Conservation (phyloP, 2,797 vertebrate species). For the Pipistrellus kuhlii region DNA sequence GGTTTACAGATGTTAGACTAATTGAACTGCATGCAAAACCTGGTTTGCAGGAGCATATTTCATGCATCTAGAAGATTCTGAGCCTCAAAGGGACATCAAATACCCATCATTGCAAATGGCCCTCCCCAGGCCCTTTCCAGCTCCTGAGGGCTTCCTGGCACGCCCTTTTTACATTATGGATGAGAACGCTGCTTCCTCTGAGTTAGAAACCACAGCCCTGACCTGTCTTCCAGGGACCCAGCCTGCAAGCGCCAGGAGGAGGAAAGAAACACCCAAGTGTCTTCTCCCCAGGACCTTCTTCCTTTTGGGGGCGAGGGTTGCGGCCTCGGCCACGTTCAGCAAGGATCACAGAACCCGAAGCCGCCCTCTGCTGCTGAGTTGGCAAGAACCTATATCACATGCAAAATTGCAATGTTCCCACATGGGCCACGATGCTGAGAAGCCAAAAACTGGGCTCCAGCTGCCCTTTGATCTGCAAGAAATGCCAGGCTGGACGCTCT, state of each 20-base stretch:
- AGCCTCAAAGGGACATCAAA: not conserved
- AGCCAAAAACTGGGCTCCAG: conserved; percentile 64
- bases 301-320: not conserved
- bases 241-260: not conserved
- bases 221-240: not conserved
- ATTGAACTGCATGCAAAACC: not conserved
- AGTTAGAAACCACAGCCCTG: not conserved
- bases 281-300: not conserved
- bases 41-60: not conserved
- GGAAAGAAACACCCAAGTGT: not conserved
- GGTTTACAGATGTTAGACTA: not conserved
- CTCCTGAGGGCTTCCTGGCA: not conserved
- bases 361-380: not conserved
- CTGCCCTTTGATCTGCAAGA: conserved; percentile 77
- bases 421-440: conserved; percentile 9
- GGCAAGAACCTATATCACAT: conserved; percentile 42
- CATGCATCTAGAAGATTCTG: not conserved
- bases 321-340: not conserved
- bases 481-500: conserved; percentile 34
- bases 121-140: not conserved
- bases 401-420: conserved; percentile 58
- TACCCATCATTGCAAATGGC: not conserved
- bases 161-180: not conserved
- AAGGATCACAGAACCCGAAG: not conserved
- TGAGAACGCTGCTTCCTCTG: not conserved